A percentile compares a stretch with the other conserved stretches of the same genome.
Conservation (phyloP, 2,113 vertebrate species). For the Grantiella picta region DNA sequence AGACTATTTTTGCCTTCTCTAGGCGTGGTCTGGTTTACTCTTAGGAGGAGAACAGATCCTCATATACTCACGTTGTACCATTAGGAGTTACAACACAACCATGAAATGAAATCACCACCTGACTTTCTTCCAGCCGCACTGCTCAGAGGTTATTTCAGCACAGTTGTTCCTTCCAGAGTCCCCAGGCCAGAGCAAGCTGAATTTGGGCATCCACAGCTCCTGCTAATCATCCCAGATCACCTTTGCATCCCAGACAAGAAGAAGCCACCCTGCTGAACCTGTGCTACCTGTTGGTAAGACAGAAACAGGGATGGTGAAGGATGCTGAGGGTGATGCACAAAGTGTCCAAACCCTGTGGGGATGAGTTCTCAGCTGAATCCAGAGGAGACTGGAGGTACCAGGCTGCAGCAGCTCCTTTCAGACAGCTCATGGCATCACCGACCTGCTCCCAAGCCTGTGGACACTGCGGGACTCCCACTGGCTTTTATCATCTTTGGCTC, state of each 20-base stretch:
- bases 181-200: background rate
- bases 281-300: background rate
- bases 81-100: background rate
- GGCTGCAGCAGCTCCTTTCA: background rate
- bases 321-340: background rate
- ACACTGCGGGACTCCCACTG: background rate
- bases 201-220: background rate
- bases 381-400: background rate
- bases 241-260: background rate
- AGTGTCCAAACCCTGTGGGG: background rate
- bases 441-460: background rate
- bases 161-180: background rate
- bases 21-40: background rate
- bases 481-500: conserved; percentile 37
- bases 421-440: background rate
- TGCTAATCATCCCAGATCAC: background rate
- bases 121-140: background rate
- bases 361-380: background rate
- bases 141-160: background rate
- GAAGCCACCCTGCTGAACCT: background rate
- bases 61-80: background rate
- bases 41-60: background rate
- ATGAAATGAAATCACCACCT: background rate
- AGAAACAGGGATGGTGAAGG: background rate
- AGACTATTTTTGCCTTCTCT: background rate